Percentiles rank a stretch among this genome's conserved stretches.
Conservation (phyloP, 2,113 vertebrate species). For the Panthera uncia region DNA sequence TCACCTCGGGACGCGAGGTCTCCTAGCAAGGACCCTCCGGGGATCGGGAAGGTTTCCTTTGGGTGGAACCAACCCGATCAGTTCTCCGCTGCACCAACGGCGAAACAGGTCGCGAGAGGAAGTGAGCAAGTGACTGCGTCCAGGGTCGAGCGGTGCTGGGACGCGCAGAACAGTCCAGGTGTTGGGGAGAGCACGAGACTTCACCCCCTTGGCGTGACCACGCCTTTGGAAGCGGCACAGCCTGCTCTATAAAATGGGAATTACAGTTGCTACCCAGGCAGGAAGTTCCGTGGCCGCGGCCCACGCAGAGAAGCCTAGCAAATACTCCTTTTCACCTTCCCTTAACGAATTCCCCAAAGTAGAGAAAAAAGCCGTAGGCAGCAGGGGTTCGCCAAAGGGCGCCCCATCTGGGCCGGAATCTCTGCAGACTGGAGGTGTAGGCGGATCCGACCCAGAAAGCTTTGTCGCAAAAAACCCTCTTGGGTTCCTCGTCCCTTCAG, state of each 20-base stretch:
- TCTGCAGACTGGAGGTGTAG: not conserved
- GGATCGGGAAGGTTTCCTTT: not conserved
- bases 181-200: not conserved
- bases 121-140: not conserved
- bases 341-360: not conserved
- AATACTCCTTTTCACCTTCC: not conserved
- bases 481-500: conserved; percentile 27
- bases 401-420: not conserved
- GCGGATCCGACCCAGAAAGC: conserved; percentile 18
- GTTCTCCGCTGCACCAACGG: not conserved
- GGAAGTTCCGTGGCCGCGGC: not conserved
- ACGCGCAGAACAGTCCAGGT: accelerated
- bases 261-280: not conserved
- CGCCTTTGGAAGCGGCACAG: not conserved
- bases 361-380: not conserved
- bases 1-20: not conserved
- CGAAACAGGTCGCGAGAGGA: not conserved
- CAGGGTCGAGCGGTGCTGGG: not conserved
- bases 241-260: not conserved
- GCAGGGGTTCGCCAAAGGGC: not conserved
- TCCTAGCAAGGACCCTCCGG: not conserved
- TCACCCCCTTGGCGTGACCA: accelerated
- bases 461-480: conserved; percentile 15
- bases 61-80: not conserved
- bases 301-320: not conserved